phyloP scores from a whole-genome alignment of 2,797 vertebrate genomes.

The Peromyscus nudipes region DNA sequence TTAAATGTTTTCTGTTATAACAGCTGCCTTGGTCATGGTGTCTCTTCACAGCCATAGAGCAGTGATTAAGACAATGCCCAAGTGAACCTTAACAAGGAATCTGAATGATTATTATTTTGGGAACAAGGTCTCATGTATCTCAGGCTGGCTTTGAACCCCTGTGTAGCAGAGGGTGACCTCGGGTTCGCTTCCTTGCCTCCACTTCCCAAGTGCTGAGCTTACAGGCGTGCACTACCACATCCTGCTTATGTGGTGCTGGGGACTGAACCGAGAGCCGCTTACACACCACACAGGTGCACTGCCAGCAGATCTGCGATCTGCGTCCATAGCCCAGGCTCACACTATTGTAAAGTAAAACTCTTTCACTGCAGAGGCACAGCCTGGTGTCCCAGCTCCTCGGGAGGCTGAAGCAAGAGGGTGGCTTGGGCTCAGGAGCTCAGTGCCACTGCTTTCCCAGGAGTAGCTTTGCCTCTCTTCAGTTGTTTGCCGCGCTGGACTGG shows the following conservation, averaged over 20 bases:
- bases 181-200: background rate
- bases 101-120: background rate
- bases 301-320: too few relatives aligned
- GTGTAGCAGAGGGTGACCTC: background rate
- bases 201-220: background rate
- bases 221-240: background rate
- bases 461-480: background rate
- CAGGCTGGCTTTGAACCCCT: background rate
- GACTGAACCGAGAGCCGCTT: background rate
- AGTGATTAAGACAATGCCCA: background rate
- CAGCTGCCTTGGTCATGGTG: background rate
- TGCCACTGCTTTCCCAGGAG: background rate
- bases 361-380: rapidly evolving
- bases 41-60: background rate
- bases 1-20: background rate
- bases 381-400: background rate
- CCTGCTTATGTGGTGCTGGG: background rate
- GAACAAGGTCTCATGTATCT: background rate
- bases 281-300: background rate
- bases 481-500: background rate
- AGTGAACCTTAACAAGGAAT: background rate
- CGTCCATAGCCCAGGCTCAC: background rate
- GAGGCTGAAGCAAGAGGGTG: background rate
- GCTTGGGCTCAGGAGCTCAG: background rate
- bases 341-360: background rate